Percentiles rank a stretch among this genome's conserved stretches.
These are phyloP conservation scores for Tragopan temminckii DNA, from an alignment of 2,797 vertebrate species.

Conservation along the genomic window DNA sequence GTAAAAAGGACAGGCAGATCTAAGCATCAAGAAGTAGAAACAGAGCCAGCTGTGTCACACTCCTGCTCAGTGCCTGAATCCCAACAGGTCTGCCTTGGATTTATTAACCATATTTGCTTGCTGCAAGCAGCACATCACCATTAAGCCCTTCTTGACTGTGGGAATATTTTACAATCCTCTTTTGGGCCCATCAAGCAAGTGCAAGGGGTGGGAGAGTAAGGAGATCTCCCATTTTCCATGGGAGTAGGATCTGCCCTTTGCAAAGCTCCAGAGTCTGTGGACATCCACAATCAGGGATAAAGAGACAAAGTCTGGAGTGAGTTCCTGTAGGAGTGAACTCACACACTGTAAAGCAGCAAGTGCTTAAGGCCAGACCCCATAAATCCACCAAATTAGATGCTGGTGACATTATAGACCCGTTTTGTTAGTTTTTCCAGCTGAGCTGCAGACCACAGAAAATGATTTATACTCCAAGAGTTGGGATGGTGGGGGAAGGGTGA, in stretches of 20 bases:
- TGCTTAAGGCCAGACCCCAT: constrained; percentile 53
- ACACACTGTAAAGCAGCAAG: constrained; percentile 28
- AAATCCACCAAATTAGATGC: constrained; percentile 67
- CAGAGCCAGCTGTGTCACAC: rapidly evolving
- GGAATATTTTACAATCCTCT: not conserved
- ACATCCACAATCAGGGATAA: not conserved
- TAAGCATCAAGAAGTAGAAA: not conserved
- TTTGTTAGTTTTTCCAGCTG: constrained; percentile 69
- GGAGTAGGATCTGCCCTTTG: not conserved
- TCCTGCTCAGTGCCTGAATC: rapidly evolving
- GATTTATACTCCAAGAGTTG: constrained; percentile 31
- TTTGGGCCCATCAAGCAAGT: not conserved
- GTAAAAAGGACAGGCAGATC: not conserved
- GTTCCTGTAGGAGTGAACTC: constrained; percentile 27
- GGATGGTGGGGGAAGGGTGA: not conserved
- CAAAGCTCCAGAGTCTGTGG: not conserved
- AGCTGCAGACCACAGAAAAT: constrained; percentile 49
- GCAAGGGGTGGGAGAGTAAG: not conserved
- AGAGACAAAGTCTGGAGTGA: not conserved
- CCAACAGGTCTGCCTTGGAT: rapidly evolving
- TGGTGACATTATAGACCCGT: constrained; percentile 61
- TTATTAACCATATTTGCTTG: not conserved
- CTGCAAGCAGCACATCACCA: not conserved
- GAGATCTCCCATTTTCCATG: not conserved
- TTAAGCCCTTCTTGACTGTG: not conserved